Evolutionary conservation across 2,888 invertebrate genomes (phyloP).

Genomic region (Catocala nupta): DNA sequence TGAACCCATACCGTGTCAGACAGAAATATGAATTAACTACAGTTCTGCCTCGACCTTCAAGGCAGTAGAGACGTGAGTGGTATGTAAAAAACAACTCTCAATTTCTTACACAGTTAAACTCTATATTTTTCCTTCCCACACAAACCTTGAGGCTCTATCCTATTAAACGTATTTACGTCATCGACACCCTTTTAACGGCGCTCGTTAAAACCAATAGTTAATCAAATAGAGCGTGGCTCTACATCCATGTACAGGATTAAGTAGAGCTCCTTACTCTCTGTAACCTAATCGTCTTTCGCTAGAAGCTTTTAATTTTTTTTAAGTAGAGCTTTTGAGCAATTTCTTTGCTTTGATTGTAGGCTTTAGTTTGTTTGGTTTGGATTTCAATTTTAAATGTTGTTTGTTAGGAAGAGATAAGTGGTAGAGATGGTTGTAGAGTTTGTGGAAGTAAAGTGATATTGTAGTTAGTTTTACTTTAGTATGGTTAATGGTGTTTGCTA

Average conservation of each 20-base stretch:
- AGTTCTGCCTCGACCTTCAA: no score
- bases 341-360: conserved; percentile 18
- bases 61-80: no score
- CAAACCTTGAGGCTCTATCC: conserved; percentile 6
- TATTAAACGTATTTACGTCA: conserved; percentile 34
- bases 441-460: not conserved
- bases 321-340: conserved; percentile 12
- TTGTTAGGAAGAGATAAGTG: conserved; percentile 3
- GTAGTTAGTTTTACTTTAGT: no score
- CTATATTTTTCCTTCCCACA: conserved; percentile 2
- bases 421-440: not conserved
- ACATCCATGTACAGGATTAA: conserved; percentile 55
- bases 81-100: no score
- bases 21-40: no score
- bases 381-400: conserved; percentile 8
- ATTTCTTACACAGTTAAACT: no score
- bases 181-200: conserved; percentile 50
- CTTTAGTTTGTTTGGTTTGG: conserved; percentile 14
- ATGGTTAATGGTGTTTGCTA: no score
- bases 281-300: conserved; percentile 49
- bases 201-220: conserved; percentile 58
- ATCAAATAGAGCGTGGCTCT: conserved; percentile 66
- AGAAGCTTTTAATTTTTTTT: conserved; percentile 54
- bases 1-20: no score
- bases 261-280: conserved; percentile 48